Evolutionary conservation across 2,888 invertebrate species (phyloP), one percentile per base, ranked within the genome.

Genomic region (Clusia tigrina): DNA sequence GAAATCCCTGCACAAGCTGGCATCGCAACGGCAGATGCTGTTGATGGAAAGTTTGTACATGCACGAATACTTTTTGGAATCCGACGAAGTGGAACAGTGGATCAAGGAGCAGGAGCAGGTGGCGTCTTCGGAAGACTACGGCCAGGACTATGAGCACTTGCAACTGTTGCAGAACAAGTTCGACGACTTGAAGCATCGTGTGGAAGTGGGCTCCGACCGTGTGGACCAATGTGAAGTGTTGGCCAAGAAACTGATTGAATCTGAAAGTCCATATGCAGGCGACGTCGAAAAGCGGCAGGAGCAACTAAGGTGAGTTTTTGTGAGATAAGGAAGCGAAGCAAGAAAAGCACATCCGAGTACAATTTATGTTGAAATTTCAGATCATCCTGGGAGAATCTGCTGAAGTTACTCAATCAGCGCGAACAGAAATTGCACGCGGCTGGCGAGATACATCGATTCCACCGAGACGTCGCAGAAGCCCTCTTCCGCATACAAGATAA

Each of bases 381-480:
- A 67, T 89, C 90, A 71, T 89, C 89, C 2, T 99, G 98, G 98
- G 91, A 93, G 69, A 90, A 91, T 53, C 88, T 98, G 0, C 87
- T 96, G 56, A 92, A 94, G 57, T 90, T 94, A 78, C 91, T 98
- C 63, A 91, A 92, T 72, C 90, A 92, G 55, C 89, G 98, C 15
- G 94, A 94, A 69, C 89, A 92, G 66, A 91, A 95, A 48, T 86
- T 99, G 42, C 90, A 91, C 78, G 98, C 96, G 0, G 98, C 98
- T 1, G 97, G 95, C 10, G 96, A 98, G 85, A 95, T 98, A 70
- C 98, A 98, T 84, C 89, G 96, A 60, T 98, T 97, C 88, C 98
- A 98, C 85, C 89, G 97, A 59, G 98, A 98, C 84, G 95, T 94
- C 1, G 94, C 92, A 22, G 97, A 98, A 78, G 92, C 96, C 1